Base-by-base conservation (phyloP, 2,888 invertebrate species). In the Timandra comae region DNA sequence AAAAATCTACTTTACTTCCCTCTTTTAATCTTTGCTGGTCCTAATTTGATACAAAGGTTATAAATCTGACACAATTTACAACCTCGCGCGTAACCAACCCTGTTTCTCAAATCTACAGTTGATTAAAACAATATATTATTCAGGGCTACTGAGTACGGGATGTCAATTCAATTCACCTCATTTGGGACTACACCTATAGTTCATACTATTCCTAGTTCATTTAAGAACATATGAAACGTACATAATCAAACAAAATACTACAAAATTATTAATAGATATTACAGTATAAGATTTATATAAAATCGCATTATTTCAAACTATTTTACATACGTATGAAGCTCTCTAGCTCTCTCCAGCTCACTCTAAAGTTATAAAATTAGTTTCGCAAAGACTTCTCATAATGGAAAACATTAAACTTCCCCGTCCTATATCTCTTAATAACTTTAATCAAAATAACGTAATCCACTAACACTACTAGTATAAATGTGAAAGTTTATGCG, bases 91-190 rank as follows among this genome's bases (percentile, higher is more conserved):
- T 13, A 28, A 28, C 19, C 13, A 29, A 29, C 13, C 26, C 27
- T 19, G 22, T 37, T 23, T 27, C 33, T 30, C 27, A 36, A 41
- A 44, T 39, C 35, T 33, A 36, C 25, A 33, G 43, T 46, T 47
- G 47, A 49, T 49, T 49, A 46, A 49, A 52, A 39, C 41, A 33
- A 33, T 52, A 35, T 39, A 46, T 44, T 46, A 49, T 52, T 47
- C 46, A 46, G 36, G 27, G 7, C 9, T 32, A 22, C 26, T 8
- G 11, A 27, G 8, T 8, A 8, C 16, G 9, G 24, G 25, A 12
- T 34, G 38, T 34, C 27, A 31, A 34, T 34, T 25, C 22, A 38
- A 29, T 25, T 33, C 7, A 3, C 30, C 27, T 33, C 11, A 30
- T 28, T 28, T 21, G 24, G 11, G 11, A 9, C 12, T 30, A 9